Evolutionary conservation across 2,797 vertebrate genomes (phyloP).

Genomic region (Uromys caudimaculatus): DNA sequence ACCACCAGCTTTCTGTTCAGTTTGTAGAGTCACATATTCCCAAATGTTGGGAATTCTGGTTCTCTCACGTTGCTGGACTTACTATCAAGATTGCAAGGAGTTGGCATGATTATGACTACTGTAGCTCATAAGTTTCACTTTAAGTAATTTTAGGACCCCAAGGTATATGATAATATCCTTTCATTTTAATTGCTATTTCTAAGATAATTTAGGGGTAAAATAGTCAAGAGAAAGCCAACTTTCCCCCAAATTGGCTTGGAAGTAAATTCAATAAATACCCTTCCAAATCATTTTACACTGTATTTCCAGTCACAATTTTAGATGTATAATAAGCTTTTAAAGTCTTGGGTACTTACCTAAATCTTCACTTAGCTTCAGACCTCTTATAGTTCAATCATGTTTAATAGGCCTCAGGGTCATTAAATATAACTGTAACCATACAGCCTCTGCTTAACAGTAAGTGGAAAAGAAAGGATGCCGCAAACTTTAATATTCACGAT

Average conservation of each 20-base stretch:
- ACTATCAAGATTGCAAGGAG: slow-evolving; percentile 33
- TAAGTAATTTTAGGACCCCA: slow-evolving; percentile 31
- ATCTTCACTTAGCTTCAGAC: slow-evolving; percentile 54
- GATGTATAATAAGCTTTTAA: slow-evolving; percentile 20
- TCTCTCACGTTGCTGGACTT: not conserved
- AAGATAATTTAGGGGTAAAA: slow-evolving; percentile 20
- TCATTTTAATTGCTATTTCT: slow-evolving; percentile 37
- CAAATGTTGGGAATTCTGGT: not conserved
- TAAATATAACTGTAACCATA: slow-evolving; percentile 72
- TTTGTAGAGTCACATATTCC: not conserved
- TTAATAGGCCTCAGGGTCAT: slow-evolving; percentile 65
- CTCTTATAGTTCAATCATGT: slow-evolving; percentile 50
- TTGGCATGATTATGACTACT: not conserved
- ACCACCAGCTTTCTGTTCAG: not conserved
- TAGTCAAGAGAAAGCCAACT: slow-evolving; percentile 14
- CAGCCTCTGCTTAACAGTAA: slow-evolving; percentile 70
- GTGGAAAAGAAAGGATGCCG: slow-evolving; percentile 58
- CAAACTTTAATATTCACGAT: slow-evolving; percentile 62
- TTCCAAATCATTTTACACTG: slow-evolving; percentile 4
- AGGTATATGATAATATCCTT: not conserved
- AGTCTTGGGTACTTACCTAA: slow-evolving; percentile 55
- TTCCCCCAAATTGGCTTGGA: not conserved
- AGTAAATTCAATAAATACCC: slow-evolving; percentile 29
- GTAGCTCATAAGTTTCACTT: not conserved
- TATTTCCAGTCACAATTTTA: slow-evolving; percentile 12